Base-by-base conservation (phyloP, 2,797 vertebrate genomes). In the Onychomys torridus region DNA sequence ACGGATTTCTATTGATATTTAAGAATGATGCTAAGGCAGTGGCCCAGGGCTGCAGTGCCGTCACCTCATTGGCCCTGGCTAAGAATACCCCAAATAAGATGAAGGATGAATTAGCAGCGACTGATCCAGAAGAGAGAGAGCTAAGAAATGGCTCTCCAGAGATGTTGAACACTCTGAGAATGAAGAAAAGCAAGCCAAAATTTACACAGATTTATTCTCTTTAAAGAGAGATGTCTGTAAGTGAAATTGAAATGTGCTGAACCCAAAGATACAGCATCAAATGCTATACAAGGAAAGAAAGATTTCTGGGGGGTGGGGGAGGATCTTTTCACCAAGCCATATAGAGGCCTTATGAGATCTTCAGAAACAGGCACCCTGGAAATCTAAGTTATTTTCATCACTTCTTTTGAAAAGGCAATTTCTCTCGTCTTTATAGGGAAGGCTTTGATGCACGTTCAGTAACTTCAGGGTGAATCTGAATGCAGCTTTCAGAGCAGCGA, bases 351-450 rank as follows among this genome's bases (percentile, higher is more conserved):
- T 93, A 90, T 81, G 55, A 95, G 32, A 78, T 84, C 94, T 96
- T 95, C 81, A 93, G 78, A 90, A 93, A 96, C 59, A 92, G 34
- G 55, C 61, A 90, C 71, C 57, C 67, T 92, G 82, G 86, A 95
- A 95, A 93, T 94, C 59, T 79, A 90, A 93, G 95, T 93, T 96
- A 92, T 95, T 97, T 95, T 96, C 88, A 96, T 90, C 69, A 59
- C 55, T 94, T 97, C 89, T 90, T 67, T 95, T 96, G 97, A 87
- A 97, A 96, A 96, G 77, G 29, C 40, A 59, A 29, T 67, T 94
- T 97, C 89, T 97, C 75, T 90, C 25, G 82, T 75, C 34, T 93
- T 75, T 75, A 93, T 40, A 61, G 75, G 17, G 55, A 90, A 76
- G 94, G 94, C 93, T 96, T 91, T 97, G 94, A 96, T 95, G 89